Percentiles rank a stretch among this genome's conserved stretches.
Conservation (phyloP, 1,140 invertebrate species). For the Penaeus vannamei region DNA sequence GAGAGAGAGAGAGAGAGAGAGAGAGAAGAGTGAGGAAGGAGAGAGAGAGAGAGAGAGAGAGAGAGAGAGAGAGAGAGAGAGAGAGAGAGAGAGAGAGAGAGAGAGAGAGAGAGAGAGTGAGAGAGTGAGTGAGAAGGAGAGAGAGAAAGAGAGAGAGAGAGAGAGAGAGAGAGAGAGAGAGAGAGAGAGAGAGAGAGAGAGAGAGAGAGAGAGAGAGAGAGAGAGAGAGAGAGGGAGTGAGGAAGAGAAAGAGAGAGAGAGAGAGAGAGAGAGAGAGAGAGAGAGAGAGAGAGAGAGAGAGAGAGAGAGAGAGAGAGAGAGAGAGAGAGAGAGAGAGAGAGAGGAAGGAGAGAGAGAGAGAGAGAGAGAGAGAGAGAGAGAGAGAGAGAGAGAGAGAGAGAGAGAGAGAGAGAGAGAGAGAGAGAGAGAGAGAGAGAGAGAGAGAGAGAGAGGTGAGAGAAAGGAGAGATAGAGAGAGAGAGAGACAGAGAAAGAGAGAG, state of each 20-base stretch:
- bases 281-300: conserved; percentile 1
- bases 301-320: background rate
- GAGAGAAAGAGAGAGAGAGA: conserved; percentile 65
- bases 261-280: background rate
- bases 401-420: background rate
- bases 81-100: background rate
- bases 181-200: conserved; percentile 4
- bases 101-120: background rate
- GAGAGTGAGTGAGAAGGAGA: background rate
- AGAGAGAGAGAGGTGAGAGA: background rate
- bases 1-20: background rate
- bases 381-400: conserved; percentile 9
- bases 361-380: background rate
- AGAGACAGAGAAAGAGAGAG: background rate
- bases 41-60: background rate
- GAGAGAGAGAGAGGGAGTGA: background rate
- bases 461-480: too few species aligned
- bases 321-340: conserved; percentile 11
- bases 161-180: background rate
- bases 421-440: background rate
- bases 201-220: background rate
- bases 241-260: too few species aligned
- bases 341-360: conserved; percentile 2
- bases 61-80: too few species aligned
- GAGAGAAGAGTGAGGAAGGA: background rate